These are phyloP conservation scores for Pycnonotus jocosus DNA, from an alignment of 2,113 vertebrate species.

Conservation along the genomic window DNA sequence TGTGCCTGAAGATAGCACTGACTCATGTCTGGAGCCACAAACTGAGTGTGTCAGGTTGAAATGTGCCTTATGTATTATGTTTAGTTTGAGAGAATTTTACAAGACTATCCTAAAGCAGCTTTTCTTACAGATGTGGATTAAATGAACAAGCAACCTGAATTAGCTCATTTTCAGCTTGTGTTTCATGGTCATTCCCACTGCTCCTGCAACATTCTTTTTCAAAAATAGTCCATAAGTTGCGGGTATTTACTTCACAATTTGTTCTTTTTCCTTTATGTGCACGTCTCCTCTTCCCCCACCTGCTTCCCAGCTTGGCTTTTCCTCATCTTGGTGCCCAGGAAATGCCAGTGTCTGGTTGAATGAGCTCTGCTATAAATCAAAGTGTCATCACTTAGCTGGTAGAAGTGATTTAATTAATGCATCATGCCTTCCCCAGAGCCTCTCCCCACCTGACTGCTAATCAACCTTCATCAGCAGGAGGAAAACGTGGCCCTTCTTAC, in stretches of 20 bases:
- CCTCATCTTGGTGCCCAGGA: slow-evolving; percentile 57
- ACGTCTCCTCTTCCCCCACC: slow-evolving; percentile 11
- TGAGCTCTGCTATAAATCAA: slow-evolving; percentile 76
- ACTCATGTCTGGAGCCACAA: neutral
- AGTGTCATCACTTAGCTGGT: slow-evolving; percentile 76
- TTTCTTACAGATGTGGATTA: neutral
- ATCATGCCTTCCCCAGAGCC: slow-evolving; percentile 60
- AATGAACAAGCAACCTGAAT: neutral
- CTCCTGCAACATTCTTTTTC: neutral
- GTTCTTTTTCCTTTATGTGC: neutral
- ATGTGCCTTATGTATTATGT: neutral
- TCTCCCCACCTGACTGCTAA: slow-evolving; percentile 76
- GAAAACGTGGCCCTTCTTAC: slow-evolving; percentile 18
- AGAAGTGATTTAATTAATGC: slow-evolving; percentile 79
- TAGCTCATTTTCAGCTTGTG: neutral
- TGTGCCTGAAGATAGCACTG: neutral
- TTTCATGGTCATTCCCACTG: neutral
- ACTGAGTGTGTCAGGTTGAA: neutral
- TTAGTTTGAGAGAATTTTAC: neutral
- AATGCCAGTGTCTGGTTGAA: slow-evolving; percentile 68
- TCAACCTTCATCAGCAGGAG: slow-evolving; percentile 73
- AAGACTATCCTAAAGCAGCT: neutral
- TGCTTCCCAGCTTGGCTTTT: slow-evolving; percentile 49
- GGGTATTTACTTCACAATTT: neutral
- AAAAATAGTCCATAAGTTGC: neutral